These are phyloP conservation scores for Hermaeophaga mercurialis DNA, from an alignment of 2,888 invertebrate genomes.

Conservation along the genomic window DNA sequence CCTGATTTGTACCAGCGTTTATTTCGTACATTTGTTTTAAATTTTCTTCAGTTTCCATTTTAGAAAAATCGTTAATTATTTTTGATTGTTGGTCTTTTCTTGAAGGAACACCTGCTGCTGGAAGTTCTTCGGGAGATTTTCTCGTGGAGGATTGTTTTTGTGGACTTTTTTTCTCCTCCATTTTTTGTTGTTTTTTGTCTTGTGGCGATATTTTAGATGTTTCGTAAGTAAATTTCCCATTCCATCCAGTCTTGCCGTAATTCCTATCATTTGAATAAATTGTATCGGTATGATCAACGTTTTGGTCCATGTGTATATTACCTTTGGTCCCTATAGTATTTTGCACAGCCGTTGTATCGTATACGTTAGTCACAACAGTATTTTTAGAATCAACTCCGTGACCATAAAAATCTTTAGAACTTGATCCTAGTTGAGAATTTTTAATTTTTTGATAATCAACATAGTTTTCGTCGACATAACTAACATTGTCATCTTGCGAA, in stretches of 20 bases:
- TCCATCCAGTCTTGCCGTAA: slow-evolving; percentile 57
- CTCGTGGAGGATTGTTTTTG: neutral
- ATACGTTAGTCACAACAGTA: slow-evolving; percentile 50
- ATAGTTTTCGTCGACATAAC: slow-evolving; percentile 46
- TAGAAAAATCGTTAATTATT: neutral
- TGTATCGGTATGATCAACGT: slow-evolving; percentile 57
- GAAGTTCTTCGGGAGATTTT: neutral
- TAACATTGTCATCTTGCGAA: slow-evolving; percentile 1
- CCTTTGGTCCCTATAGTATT: slow-evolving; percentile 55
- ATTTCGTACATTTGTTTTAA: slow-evolving; percentile 15
- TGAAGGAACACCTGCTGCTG: neutral
- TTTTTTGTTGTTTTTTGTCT: neutral
- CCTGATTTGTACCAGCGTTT: neutral
- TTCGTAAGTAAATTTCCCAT: slow-evolving; percentile 54
- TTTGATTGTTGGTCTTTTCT: neutral
- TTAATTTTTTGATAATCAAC: slow-evolving; percentile 46
- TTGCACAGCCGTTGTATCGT: slow-evolving; percentile 53
- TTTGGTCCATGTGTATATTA: slow-evolving; percentile 59
- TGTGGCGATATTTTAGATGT: slow-evolving; percentile 17
- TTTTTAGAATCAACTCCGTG: slow-evolving; percentile 48
- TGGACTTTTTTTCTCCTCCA: neutral
- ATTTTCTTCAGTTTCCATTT: slow-evolving; percentile 16
- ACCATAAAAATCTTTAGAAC: slow-evolving; percentile 52
- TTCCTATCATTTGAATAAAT: slow-evolving; percentile 54
- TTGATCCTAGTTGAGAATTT: slow-evolving; percentile 43